Evolutionary conservation across 1,140 invertebrate species (phyloP), one percentile per base, ranked within the genome.

Genomic region (Onthophagus taurus): DNA sequence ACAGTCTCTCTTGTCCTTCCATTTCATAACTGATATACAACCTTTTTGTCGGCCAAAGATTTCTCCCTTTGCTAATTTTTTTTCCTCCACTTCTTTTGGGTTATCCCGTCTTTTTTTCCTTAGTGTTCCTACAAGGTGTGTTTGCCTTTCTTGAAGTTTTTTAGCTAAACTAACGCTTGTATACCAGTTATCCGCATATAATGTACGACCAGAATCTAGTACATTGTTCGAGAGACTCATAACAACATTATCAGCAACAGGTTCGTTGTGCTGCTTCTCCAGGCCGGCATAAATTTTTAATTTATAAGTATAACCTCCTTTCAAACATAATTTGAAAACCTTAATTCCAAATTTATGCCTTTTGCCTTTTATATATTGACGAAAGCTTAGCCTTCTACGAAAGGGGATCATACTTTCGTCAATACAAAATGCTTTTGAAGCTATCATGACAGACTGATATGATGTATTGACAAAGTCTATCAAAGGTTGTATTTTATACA

Each of bases 331-430:
- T 49, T 68, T 68, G 49, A 58, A 67, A 23, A 66, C 24, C 51
- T 67, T 66, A 0, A 68, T 57, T 12, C 62, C 64, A 53, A 60
- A 67, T 55, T 64, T 66, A 44, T 63, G 58, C 4, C 47, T 19
- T 50, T 66, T 68, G 44, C 60, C 55, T 47, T 55, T 55, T 23
- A 65, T 56, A 45, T 68, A 66, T 41, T 67, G 63, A 6, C 51
- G 45, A 39, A 63, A 66, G 49, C 43, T 41, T 14, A 69, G 50
- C 24, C 61, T 47, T 7, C 63, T 62, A 39, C 55, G 48, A 53
- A 63, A 68, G 2, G 63, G 61, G 14, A 69, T 51, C 51, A 68
- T 57, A 1, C 53, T 55, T 56, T 69, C 64, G 48, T 68, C 61
- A 21, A 67, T 23, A 13, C 20, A 38, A 5, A 38, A 18, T 19